Conservation (phyloP, 92 coral and sea anemone genomes). For the Porites cylindrica region DNA sequence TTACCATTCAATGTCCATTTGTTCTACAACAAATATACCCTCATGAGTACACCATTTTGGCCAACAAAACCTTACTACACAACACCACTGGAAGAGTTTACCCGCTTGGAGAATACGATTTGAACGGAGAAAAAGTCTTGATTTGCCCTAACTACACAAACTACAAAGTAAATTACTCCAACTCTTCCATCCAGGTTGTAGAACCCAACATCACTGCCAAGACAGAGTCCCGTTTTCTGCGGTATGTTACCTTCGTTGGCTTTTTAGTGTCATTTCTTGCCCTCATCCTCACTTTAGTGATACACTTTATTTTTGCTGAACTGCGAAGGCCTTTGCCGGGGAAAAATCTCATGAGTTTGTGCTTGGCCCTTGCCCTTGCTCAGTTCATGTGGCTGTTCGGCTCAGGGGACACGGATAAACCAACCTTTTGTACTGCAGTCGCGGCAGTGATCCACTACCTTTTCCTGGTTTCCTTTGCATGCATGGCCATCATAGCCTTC, state of each 20-base stretch:
- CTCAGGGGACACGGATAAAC: conserved; percentile 80
- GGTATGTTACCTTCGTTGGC: conserved; percentile 78
- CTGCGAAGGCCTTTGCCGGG: conserved; percentile 93
- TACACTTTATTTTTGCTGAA: conserved; percentile 77
- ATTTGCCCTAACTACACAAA: too few species aligned
- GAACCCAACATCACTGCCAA: not conserved
- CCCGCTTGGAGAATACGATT: conserved; percentile 70
- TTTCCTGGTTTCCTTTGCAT: conserved; percentile 85
- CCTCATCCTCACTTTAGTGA: conserved; percentile 68
- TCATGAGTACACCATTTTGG: conserved; percentile 61
- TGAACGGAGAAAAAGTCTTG: conserved; percentile 49
- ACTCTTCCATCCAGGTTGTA: not conserved
- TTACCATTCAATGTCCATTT: conserved; percentile 67
- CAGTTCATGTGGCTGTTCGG: conserved; percentile 88
- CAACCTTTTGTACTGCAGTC: conserved; percentile 71
- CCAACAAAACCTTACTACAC: conserved; percentile 74
- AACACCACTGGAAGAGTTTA: conserved; percentile 65
- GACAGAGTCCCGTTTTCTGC: not conserved
- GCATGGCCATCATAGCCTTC: conserved; percentile 87
- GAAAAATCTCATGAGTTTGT: conserved; percentile 89
- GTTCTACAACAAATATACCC: conserved; percentile 47
- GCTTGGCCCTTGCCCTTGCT: conserved; percentile 80
- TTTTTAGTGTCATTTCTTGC: conserved; percentile 71
- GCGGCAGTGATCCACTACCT: conserved; percentile 82
- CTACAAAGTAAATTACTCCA: not conserved